Base-by-base conservation (phyloP, 2,113 vertebrate genomes). In the Sander vitreus region DNA sequence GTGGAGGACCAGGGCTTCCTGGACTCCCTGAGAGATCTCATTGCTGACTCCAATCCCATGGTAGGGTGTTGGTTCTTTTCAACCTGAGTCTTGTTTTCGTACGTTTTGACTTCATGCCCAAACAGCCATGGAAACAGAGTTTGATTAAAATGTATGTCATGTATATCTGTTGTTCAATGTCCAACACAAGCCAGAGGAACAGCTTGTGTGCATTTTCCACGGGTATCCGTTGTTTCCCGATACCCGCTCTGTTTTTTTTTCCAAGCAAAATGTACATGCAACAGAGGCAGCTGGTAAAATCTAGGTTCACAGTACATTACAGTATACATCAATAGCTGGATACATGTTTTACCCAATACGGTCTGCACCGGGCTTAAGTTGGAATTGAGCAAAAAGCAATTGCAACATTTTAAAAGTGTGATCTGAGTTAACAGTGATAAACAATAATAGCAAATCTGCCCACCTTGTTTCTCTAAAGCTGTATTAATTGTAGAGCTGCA, bases 31-130 rank as follows among this genome's bases (percentile, higher is more conserved):
- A 95, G 97, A 5, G 98, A 99, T 85, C 97, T 99, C 77, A 99
- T 99, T 45, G 98, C 98, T 2, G 98, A 99, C 94, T 99, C 98
- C 85, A 99, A 99, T 76, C 98, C 98, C 81, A 99, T 99, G 98
- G 98, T 99, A 89, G 89, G 89, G 0, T 53, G 18, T 33, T 10
- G 6, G 18, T 2, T 54, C 50, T 15, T 54, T 45, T 25, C 23
- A 47, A 1, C 21, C 1, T 45, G 10, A 5, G 7, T 16, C 21
- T n/a, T 68, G 4, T 60, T 23, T 60, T 18, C 0, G 19, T 15
- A 14, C 0, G 25, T 36, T 43, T 30, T 55, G 33, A 27, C 19
- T 50, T 51, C 2, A 23, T 39, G 3, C 47, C 5, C 55, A 5
- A 0, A 39, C 14, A 36, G 2, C 15, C 39, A 33, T 18, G 12